Percentiles rank a stretch among this genome's conserved stretches.
Conservation (phyloP, 2,113 vertebrate species). For the Struthio camelus region DNA sequence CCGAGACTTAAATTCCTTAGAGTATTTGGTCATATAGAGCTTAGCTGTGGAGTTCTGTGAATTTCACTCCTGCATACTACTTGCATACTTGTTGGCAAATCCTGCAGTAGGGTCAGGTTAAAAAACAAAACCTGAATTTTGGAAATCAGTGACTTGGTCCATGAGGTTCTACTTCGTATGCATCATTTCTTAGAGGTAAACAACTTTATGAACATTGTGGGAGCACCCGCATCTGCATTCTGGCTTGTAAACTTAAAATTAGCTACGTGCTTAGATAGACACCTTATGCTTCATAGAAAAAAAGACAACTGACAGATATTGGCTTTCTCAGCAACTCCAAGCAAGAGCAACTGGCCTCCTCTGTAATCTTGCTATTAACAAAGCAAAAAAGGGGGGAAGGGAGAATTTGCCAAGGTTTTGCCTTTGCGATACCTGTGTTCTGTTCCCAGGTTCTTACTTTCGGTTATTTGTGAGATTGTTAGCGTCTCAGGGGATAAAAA, state of each 20-base stretch:
- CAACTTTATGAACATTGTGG: not conserved
- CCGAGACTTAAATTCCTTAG: not conserved
- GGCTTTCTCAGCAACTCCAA: not conserved
- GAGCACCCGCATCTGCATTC: too few relatives aligned
- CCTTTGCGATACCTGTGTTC: not conserved
- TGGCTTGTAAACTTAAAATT: not conserved
- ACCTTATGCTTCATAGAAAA: not conserved
- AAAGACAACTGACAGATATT: not conserved
- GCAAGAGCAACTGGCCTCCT: not conserved
- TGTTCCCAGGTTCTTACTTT: not conserved
- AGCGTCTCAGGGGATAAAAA: slow-evolving; percentile 25
- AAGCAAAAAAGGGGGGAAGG: not conserved
- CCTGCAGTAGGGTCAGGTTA: not conserved
- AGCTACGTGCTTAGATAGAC: not conserved
- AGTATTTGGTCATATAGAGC: not conserved
- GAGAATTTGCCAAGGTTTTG: not conserved
- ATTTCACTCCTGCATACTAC: not conserved
- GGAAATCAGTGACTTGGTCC: not conserved
- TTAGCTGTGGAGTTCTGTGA: not conserved
- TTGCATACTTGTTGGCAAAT: not conserved
- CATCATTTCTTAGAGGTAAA: not conserved
- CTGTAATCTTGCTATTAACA: not conserved
- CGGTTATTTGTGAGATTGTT: not conserved
- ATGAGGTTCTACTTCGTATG: not conserved
- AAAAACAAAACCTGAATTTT: not conserved